Percentiles rank a stretch among this genome's conserved stretches.
Evolutionary conservation across 2,113 vertebrate genomes (phyloP).

Genomic region (Mormyrus iriodes): DNA sequence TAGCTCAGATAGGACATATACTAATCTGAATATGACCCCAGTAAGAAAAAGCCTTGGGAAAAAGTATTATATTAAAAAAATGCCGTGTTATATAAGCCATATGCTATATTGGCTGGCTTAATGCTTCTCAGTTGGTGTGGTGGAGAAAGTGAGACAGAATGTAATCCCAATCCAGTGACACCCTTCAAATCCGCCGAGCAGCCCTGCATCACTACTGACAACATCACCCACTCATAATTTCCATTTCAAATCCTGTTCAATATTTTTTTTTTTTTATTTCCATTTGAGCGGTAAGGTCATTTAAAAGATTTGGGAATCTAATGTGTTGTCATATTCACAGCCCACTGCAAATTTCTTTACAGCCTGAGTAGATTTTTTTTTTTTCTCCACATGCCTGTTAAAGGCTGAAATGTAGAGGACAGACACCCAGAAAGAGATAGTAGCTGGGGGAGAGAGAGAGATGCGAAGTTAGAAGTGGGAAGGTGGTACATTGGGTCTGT

Average conservation of each 20-base stretch:
- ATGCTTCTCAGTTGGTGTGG: neutral
- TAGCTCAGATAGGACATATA: neutral
- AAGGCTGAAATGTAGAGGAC: neutral
- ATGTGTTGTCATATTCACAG: neutral
- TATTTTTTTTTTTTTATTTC: neutral
- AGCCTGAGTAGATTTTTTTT: neutral
- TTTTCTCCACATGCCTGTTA: neutral
- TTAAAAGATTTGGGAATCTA: neutral
- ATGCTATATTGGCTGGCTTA: neutral
- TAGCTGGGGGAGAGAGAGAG: neutral
- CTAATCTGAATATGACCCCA: neutral
- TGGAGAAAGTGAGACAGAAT: neutral
- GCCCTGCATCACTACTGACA: neutral
- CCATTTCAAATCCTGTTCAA: conserved; percentile 4
- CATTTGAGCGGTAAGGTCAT: neutral
- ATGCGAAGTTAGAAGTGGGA: neutral
- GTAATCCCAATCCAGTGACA: neutral
- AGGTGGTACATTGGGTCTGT: neutral
- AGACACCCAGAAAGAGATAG: neutral
- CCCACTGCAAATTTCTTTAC: neutral
- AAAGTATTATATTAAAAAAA: neutral
- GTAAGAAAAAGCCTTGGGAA: neutral
- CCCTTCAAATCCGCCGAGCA: neutral
- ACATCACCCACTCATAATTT: neutral
- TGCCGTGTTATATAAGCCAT: neutral